Evolutionary conservation across 2,797 vertebrate species (phyloP).

Genomic region (Netta rufina): DNA sequence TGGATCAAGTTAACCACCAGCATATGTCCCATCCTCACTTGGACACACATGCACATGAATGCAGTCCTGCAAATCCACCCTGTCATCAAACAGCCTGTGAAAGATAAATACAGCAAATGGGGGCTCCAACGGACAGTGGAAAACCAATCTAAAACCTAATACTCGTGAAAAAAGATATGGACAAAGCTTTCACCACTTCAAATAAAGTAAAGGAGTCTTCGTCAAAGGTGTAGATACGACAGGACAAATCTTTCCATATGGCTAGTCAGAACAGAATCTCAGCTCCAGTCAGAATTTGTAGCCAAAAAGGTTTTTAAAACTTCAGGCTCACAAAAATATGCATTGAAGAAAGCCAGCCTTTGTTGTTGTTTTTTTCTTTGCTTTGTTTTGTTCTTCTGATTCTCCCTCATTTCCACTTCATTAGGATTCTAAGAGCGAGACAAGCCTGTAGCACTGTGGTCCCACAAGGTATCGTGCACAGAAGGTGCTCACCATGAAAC

Average conservation of each 20-base stretch:
- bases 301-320: not conserved
- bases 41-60: accelerated
- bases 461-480: not conserved
- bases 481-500: not conserved
- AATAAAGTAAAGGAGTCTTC: not conserved
- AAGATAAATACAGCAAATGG: not conserved
- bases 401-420: not conserved
- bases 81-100: not conserved
- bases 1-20: not conserved
- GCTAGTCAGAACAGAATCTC: not conserved
- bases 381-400: not conserved
- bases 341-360: not conserved
- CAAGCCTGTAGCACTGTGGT: not conserved
- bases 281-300: not conserved
- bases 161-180: not conserved
- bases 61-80: not conserved
- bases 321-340: not conserved
- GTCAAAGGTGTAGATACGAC: not conserved
- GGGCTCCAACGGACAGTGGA: not conserved
- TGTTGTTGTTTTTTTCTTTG: not conserved
- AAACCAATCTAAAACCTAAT: not conserved
- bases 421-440: not conserved
- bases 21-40: not conserved
- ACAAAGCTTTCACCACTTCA: not conserved
- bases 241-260: accelerated